These are phyloP conservation scores for Sinhomidia bicolor DNA, from an alignment of 2,888 invertebrate genomes.

Conservation along the genomic window DNA sequence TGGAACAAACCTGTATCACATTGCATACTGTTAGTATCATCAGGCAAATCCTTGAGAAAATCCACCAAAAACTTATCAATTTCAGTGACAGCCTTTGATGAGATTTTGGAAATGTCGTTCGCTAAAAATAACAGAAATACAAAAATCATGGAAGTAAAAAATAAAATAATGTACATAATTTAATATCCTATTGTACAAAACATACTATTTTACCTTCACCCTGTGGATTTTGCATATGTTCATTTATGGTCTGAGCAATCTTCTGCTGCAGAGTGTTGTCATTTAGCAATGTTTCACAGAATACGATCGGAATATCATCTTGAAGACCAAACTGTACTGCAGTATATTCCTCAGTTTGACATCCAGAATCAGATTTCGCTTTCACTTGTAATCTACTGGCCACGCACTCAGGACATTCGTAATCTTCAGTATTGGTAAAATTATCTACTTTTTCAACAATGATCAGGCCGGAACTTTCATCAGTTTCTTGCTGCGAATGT, in stretches of 20 bases:
- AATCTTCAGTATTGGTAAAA: conserved; percentile 44
- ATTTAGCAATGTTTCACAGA: conserved; percentile 58
- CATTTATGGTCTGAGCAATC: conserved; percentile 67
- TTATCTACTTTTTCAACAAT: conserved; percentile 4
- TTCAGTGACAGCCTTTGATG: conserved; percentile 63
- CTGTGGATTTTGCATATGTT: conserved; percentile 54
- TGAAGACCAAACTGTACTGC: conserved; percentile 54
- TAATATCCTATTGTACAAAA: too few species aligned
- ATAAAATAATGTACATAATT: too few species aligned
- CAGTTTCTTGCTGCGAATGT: too few species aligned
- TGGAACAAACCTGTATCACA: neutral
- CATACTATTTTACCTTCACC: conserved; percentile 28
- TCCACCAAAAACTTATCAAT: conserved; percentile 73
- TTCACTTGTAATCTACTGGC: neutral
- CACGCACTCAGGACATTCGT: conserved; percentile 30
- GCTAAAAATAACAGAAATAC: conserved; percentile 2
- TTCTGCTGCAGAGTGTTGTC: conserved; percentile 63
- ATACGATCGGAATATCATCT: conserved; percentile 62
- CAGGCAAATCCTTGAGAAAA: conserved; percentile 61
- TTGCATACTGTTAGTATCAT: conserved; percentile 17
- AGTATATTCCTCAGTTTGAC: conserved; percentile 63
- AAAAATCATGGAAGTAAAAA: too few species aligned
- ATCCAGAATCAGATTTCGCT: neutral
- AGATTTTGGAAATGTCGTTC: conserved; percentile 12
- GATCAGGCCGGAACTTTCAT: too few species aligned